Evolutionary conservation across 1,140 invertebrate genomes (phyloP), one percentile per base, ranked within the genome.

Genomic region (Diachasmimorpha longicaudata): DNA sequence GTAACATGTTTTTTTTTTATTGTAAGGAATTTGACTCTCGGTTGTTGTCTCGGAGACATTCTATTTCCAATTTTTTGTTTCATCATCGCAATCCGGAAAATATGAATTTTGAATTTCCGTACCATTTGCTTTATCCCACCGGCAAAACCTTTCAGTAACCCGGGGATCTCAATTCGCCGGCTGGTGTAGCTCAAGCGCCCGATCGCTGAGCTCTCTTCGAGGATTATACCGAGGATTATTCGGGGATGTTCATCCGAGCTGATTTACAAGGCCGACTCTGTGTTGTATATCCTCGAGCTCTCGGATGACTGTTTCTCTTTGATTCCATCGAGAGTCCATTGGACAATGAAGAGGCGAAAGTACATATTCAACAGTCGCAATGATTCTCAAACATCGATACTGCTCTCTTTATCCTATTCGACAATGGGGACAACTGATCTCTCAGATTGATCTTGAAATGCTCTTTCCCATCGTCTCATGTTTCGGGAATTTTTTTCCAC

Each of bases 201-300:
- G 39, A 42, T 42, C 39, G 9, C 48, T 6, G n/a, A 52, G 48
- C 48, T 77, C 78, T 46, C 6, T 68, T 52, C 63, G 23, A 37
- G 83, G 85, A 88, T 89, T 87, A 88, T 79, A 80, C 74, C 79
- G 72, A 85, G 71, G 85, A 88, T 89, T 86, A 87, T 82, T 79
- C 79, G 80, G 82, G 82, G 81, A 86, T 85, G 86, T 81, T 86
- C 84, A 82, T 85, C 81, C 83, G 81, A 82, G 81, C 81, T 86
- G 84, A 87, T 87, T 85, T 85, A 86, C 84, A 86, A 88, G 85
- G 84, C 80, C 77, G 81, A 79, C 77, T 83, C 79, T 80, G 75
- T 44, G 23, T 39, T 68, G 31, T 14, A 19, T 39, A 19, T 39
- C 36, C 44, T 71, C 76, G 72, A 71, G 58, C 37, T 66, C 48